phyloP scores from a whole-genome alignment of 2,113 vertebrate species.

The Callocephalon fimbriatum region DNA sequence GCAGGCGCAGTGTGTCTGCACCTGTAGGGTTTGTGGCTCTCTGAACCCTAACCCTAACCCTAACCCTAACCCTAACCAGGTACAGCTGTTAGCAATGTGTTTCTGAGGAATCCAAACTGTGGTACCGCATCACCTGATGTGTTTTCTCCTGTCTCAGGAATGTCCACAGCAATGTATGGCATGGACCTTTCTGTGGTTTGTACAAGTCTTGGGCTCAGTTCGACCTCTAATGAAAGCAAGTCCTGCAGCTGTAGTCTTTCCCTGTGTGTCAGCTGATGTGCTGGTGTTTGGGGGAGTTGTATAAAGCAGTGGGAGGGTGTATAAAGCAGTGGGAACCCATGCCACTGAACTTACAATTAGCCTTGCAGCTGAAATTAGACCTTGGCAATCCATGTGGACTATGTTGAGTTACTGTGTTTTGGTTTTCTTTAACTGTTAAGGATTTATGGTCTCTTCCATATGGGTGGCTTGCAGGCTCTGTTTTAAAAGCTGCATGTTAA shows the following conservation, averaged over 20 bases:
- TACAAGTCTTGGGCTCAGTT: not conserved
- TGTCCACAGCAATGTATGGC: not conserved
- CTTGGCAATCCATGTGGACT: not conserved
- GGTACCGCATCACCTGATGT: accelerated
- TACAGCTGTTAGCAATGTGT: not conserved
- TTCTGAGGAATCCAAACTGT: not conserved
- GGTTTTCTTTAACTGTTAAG: not conserved
- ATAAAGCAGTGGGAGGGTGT: not conserved
- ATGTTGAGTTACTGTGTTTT: not conserved
- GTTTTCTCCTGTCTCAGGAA: not conserved
- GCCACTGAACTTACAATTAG: not conserved
- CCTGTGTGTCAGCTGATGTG: not conserved
- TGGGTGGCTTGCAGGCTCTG: not conserved
- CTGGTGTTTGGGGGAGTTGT: not conserved
- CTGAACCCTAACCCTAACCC: too few species aligned
- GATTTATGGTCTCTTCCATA: not conserved
- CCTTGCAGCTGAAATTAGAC: not conserved
- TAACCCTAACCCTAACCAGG: too few species aligned
- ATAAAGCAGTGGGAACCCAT: not conserved
- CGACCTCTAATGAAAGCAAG: not conserved
- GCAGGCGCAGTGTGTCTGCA: too few species aligned
- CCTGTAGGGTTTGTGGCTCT: too few species aligned
- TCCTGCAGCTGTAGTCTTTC: not conserved
- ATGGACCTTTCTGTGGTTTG: not conserved
- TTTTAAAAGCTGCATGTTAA: not conserved